Conservation (phyloP, 2,113 vertebrate species). For the Colaptes auratus region DNA sequence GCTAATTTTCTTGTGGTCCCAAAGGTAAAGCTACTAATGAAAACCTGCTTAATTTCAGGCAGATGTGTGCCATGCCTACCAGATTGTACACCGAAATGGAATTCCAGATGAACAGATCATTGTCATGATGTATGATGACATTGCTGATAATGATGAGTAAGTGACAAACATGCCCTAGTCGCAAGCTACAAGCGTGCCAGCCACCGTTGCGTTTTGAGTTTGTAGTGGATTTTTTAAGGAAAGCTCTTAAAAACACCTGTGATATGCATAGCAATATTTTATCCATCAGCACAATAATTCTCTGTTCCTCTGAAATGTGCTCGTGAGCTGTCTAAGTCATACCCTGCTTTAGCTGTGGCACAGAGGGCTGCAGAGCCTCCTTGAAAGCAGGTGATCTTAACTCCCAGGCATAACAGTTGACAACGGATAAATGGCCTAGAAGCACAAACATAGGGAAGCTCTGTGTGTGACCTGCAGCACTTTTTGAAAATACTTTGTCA, state of each 20-base stretch:
- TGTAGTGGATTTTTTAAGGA: neutral
- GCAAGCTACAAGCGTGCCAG: neutral
- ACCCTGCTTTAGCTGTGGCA: neutral
- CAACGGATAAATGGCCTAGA: neutral
- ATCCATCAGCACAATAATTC: neutral
- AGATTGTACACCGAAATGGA: conserved; percentile 93
- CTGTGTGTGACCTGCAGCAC: neutral
- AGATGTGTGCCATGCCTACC: conserved; percentile 94
- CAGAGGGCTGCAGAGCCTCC: neutral
- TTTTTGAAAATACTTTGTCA: neutral
- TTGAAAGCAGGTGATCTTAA: neutral
- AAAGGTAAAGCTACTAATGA: neutral
- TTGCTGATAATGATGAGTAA: conserved; percentile 86
- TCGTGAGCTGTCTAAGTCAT: neutral
- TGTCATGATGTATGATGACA: conserved; percentile 99
- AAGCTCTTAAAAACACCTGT: neutral
- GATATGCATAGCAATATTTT: rapidly evolving
- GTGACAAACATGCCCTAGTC: conserved; percentile 43
- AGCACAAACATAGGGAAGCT: neutral
- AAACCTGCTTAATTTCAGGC: conserved; percentile 77
- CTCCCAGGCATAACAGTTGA: neutral
- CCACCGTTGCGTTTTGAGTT: neutral
- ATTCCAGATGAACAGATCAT: conserved; percentile 95
- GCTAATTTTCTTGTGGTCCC: neutral
- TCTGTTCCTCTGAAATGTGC: neutral